Evolutionary conservation across 2,888 invertebrate species (phyloP).

Genomic region (Busseola fusca): DNA sequence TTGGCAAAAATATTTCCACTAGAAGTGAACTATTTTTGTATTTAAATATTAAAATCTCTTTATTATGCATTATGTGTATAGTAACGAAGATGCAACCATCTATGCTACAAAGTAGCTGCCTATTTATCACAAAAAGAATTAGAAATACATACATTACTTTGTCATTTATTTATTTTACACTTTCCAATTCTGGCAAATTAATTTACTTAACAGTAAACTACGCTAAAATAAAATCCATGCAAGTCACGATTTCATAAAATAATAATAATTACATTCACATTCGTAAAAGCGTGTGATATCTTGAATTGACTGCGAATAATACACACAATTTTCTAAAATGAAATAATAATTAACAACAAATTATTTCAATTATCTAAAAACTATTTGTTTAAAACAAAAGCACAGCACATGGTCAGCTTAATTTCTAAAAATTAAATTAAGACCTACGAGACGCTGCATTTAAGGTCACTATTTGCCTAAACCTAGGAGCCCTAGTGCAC

Average conservation of each 20-base stretch:
- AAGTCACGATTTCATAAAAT: constrained; percentile 72
- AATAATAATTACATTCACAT: constrained; percentile 74
- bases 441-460: constrained; percentile 81
- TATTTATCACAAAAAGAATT: constrained; percentile 83
- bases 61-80: constrained; percentile 84
- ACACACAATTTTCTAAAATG: constrained; percentile 79
- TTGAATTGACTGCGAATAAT: constrained; percentile 86
- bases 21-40: constrained; percentile 86
- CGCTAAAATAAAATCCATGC: constrained; percentile 75
- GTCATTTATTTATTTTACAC: constrained; percentile 81
- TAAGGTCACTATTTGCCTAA: constrained; percentile 82
- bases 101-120: constrained; percentile 85
- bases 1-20: constrained; percentile 89
- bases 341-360: constrained; percentile 82
- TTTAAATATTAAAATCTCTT: constrained; percentile 88
- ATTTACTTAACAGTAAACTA: constrained; percentile 72
- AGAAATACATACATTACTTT: constrained; percentile 80
- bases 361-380: constrained; percentile 85
- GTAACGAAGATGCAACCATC: constrained; percentile 83
- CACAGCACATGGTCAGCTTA: constrained; percentile 89
- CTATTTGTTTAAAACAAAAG: constrained; percentile 88
- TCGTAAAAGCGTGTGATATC: constrained; percentile 81
- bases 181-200: constrained; percentile 81
- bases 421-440: constrained; percentile 84
- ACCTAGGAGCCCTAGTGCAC: constrained; percentile 84